These are phyloP conservation scores for Lamprotornis superbus DNA, from an alignment of 2,113 vertebrate genomes.

Conservation along the genomic window DNA sequence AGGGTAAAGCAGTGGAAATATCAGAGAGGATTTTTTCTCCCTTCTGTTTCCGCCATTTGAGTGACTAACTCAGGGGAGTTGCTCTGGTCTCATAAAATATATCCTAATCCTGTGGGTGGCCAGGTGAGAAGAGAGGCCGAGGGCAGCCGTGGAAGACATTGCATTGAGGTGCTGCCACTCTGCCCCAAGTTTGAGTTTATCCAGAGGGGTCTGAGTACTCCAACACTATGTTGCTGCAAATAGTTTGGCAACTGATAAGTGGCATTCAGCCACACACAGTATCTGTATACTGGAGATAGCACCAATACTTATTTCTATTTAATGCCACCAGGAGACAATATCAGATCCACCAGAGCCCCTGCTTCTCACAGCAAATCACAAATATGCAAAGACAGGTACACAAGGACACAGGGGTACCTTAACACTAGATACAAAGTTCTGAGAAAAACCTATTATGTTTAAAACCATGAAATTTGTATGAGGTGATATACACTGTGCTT, in stretches of 20 bases:
- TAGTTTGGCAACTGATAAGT: background rate
- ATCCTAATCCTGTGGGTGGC: background rate
- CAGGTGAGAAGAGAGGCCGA: rapidly evolving
- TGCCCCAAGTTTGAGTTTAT: background rate
- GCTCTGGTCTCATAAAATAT: background rate
- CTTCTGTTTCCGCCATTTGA: background rate
- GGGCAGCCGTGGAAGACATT: background rate
- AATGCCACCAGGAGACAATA: background rate
- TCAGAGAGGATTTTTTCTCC: rapidly evolving
- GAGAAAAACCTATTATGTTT: background rate
- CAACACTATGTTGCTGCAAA: rapidly evolving
- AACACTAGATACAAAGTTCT: background rate
- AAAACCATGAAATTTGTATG: background rate
- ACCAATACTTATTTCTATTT: background rate
- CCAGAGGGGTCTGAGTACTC: background rate
- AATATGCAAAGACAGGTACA: background rate
- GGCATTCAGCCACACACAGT: background rate
- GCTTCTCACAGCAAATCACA: background rate
- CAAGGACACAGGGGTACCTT: rapidly evolving
- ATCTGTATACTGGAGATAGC: background rate
- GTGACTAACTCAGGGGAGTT: background rate
- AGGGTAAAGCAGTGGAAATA: background rate
- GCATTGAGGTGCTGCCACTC: background rate
- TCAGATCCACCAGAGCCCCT: background rate
- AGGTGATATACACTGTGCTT: background rate